A percentile compares a stretch with the other conserved stretches of the same genome.
Conservation (phyloP, 2,113 vertebrate genomes). For the human (Homo sapiens) region GRCh38 chr5:135330001-135330500, state of each 20-base stretch:
- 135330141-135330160: neutral
- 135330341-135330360: neutral
- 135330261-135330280: neutral
- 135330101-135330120: neutral
- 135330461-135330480: conserved; percentile 74
- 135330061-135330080: neutral
- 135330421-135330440: conserved; percentile 14
- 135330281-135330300: rapidly evolving
- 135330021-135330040: neutral
- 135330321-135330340: too few relatives aligned
- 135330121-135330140: neutral
- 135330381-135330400: neutral
- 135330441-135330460: conserved; percentile 70
- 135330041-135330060: neutral
- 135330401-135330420: neutral
- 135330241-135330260: neutral
- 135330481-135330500: conserved; percentile 51
- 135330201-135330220: neutral
- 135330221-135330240: neutral
- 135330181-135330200: neutral
- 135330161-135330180: neutral
- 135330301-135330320: neutral
- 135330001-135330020: neutral
- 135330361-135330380: neutral
- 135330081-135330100: neutral